Base-by-base conservation (phyloP, 2,888 invertebrate species). In the Meiosimyza decipiens region DNA sequence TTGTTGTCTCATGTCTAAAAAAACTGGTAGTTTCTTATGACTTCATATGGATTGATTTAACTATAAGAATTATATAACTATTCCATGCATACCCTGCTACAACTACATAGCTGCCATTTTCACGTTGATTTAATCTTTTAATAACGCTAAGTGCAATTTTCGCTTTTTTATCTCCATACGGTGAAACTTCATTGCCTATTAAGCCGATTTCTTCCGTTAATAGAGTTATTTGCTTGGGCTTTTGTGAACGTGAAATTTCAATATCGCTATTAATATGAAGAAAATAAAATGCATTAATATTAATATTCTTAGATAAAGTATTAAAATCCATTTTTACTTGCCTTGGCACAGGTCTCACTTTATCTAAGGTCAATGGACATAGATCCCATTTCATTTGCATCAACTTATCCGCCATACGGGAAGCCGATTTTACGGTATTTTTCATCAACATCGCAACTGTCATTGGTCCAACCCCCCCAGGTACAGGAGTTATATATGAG, bases 391-490 rank as follows among this genome's bases (percentile, higher is more conserved):
- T 83, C n/a, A 88, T 88, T 68, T 88, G 88, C 0, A 75, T 22
- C 28, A 92, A 80, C 40, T 89, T 89, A 40, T 90, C 88, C 15
- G 91, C 90, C 69, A 91, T 89, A 65, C 90, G 89, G 79, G 91
- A 88, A 11, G 97, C 97, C 67, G 96, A 93, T 77, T 93, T 89
- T 51, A 97, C 94, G 0, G 98, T 98, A 88, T 99, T 99, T 80
- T 92, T 91, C 95, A 98, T 96, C 50, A 97, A 88, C 97, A 98
- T 98, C 22, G 98, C 97, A 76, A 98, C 99, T 0, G 99, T 99
- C 98, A 99, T 98, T 16, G 99, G 99, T 0, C 99, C 99, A 74
- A 99, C 99, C 75, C 99, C 99, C 71, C 95, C 95, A 13, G 97
- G 96, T 66, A 98, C 98, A 6, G 98, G 98, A 33, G 98, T 98